Conservation (phyloP, 2,888 invertebrate species). For the Stenurella melanura region DNA sequence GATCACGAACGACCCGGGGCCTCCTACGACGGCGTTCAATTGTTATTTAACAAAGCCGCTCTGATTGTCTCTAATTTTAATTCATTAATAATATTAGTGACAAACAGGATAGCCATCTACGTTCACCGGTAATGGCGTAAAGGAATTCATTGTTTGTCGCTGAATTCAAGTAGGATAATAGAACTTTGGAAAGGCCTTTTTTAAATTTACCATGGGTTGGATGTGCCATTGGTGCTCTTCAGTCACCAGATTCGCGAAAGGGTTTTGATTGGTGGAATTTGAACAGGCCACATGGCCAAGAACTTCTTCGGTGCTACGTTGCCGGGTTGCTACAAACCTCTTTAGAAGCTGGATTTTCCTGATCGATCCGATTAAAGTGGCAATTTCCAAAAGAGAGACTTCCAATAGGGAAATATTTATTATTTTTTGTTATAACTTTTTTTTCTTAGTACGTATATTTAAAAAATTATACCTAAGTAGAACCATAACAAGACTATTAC, state of each 20-base stretch:
- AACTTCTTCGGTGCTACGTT: constrained; percentile 30
- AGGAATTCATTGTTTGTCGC: neutral
- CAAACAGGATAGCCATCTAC: neutral
- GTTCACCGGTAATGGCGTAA: neutral
- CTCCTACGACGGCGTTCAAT: neutral
- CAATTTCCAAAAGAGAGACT: too few relatives aligned
- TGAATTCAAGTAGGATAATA: neutral
- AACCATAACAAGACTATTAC: too few relatives aligned
- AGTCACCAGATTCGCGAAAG: constrained; percentile 14
- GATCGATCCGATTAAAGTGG: too few relatives aligned
- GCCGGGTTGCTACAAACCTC: neutral
- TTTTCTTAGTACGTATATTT: too few relatives aligned
- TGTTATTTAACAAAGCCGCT: constrained; percentile 23
- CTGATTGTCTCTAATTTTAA: neutral
- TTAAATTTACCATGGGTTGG: neutral
- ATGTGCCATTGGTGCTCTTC: neutral
- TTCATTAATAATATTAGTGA: neutral
- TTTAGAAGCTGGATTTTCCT: neutral
- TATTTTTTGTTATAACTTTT: too few relatives aligned
- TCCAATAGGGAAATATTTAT: too few relatives aligned
- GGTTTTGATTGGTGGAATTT: constrained; percentile 46
- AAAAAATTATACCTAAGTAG: too few relatives aligned
- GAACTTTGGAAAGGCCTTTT: neutral
- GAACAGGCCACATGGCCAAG: constrained; percentile 53
- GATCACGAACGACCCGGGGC: neutral